These are phyloP conservation scores for Urocitellus parryii DNA, from an alignment of 2,113 vertebrate species.

Conservation along the genomic window DNA sequence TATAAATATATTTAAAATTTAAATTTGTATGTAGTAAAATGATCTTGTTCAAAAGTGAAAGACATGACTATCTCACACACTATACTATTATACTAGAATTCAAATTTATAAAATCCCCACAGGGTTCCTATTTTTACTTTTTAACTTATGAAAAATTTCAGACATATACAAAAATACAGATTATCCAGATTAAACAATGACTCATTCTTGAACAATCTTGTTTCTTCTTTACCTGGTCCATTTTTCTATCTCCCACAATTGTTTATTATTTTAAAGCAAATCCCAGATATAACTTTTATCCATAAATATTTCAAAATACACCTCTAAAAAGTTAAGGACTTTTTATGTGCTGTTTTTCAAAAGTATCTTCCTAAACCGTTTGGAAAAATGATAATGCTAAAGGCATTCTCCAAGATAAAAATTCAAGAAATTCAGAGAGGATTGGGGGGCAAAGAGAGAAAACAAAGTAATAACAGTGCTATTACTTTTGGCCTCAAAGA, in stretches of 20 bases:
- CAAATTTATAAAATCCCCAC: constrained; percentile 53
- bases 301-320: constrained; percentile 56
- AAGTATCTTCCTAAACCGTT: not conserved
- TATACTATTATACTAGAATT: not conserved
- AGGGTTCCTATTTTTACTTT: constrained; percentile 22
- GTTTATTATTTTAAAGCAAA: constrained; percentile 47
- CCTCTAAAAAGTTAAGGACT: constrained; percentile 2
- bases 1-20: constrained; percentile 33
- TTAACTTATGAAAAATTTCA: constrained; percentile 53
- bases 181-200: constrained; percentile 31
- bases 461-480: constrained; percentile 11
- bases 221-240: not conserved
- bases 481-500: constrained; percentile 50
- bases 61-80: not conserved
- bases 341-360: constrained; percentile 6
- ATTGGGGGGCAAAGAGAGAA: not conserved
- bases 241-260: not conserved
- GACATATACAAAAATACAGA: not conserved
- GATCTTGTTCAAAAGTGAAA: constrained; percentile 60
- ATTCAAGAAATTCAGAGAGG: constrained; percentile 35
- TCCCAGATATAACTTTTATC: constrained; percentile 7
- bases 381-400: constrained; percentile 22
- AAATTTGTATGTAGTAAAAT: constrained; percentile 66
- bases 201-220: constrained; percentile 16
- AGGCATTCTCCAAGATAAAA: constrained; percentile 29